Evolutionary conservation across 2,888 invertebrate species (phyloP).

Genomic region (Alitta virens): DNA sequence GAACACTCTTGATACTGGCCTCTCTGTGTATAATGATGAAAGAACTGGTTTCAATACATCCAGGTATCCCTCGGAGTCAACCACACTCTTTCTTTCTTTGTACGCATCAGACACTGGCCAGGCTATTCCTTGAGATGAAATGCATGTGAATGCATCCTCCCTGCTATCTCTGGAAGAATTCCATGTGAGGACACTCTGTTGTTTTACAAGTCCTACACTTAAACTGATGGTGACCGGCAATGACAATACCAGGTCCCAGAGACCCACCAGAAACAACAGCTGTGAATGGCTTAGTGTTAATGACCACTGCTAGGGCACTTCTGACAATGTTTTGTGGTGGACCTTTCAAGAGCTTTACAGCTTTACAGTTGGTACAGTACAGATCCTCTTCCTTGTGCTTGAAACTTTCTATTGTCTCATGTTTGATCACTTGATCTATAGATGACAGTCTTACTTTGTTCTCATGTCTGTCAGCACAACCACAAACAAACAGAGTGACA

Average conservation of each 20-base stretch:
- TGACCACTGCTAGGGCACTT: neutral
- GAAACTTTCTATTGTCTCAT: neutral
- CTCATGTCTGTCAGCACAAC: no score
- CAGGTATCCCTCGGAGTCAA: neutral
- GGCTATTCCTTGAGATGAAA: neutral
- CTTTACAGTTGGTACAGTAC: neutral
- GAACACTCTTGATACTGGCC: neutral
- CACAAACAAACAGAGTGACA: no score
- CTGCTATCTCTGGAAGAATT: neutral
- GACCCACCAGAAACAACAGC: neutral
- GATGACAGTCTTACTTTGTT: no score
- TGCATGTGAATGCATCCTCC: neutral
- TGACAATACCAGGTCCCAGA: neutral
- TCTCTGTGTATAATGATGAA: neutral
- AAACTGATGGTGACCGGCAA: neutral
- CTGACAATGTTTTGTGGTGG: neutral
- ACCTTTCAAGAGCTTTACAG: neutral
- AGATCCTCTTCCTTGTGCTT: neutral
- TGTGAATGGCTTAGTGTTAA: neutral
- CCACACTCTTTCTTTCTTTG: neutral
- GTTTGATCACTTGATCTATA: neutral
- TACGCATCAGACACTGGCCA: neutral
- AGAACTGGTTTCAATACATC: neutral
- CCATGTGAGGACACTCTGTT: neutral
- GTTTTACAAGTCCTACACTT: neutral